Conservation (phyloP, 1,140 invertebrate species). For the Drosophila orena region DNA sequence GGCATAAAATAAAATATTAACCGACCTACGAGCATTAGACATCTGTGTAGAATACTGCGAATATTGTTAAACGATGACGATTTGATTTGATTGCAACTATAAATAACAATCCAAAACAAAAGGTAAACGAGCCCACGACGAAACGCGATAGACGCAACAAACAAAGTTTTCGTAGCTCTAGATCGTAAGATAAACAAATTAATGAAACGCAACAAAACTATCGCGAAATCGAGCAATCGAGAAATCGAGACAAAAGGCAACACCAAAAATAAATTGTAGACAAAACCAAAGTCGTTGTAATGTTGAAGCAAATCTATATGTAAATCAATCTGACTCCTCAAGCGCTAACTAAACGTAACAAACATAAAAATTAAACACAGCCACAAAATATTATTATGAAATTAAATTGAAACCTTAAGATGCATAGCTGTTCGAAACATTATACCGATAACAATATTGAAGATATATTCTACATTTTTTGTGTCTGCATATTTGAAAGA, state of each 20-base stretch:
- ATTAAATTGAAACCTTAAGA: conserved; percentile 38
- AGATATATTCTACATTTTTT: conserved; percentile 65
- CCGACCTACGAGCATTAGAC: conserved; percentile 17
- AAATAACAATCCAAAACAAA: conserved; percentile 30
- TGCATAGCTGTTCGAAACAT: conserved; percentile 55
- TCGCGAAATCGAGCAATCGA: conserved; percentile 8
- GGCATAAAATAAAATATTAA: conserved; percentile 20
- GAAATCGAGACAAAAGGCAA: conserved; percentile 28
- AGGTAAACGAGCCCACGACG: conserved; percentile 62
- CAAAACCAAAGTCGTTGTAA: conserved; percentile 56
- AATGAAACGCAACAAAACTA: conserved; percentile 6
- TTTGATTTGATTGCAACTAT: conserved; percentile 11
- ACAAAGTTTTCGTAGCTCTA: conserved; percentile 61
- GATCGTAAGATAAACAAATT: conserved; percentile 28
- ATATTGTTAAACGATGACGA: conserved; percentile 33
- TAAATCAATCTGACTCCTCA: conserved; percentile 20
- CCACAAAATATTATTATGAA: conserved; percentile 17
- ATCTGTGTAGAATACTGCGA: conserved; percentile 21
- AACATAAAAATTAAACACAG: conserved; percentile 40
- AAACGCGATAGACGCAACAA: conserved; percentile 8
- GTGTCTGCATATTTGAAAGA: conserved; percentile 67
- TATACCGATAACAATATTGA: conserved; percentile 51
- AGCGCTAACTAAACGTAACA: conserved; percentile 8
- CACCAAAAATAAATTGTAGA: conserved; percentile 48
- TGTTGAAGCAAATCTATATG: conserved; percentile 52